These are phyloP conservation scores for Apis dorsata DNA, from an alignment of 1,140 invertebrate genomes.

Conservation along the genomic window DNA sequence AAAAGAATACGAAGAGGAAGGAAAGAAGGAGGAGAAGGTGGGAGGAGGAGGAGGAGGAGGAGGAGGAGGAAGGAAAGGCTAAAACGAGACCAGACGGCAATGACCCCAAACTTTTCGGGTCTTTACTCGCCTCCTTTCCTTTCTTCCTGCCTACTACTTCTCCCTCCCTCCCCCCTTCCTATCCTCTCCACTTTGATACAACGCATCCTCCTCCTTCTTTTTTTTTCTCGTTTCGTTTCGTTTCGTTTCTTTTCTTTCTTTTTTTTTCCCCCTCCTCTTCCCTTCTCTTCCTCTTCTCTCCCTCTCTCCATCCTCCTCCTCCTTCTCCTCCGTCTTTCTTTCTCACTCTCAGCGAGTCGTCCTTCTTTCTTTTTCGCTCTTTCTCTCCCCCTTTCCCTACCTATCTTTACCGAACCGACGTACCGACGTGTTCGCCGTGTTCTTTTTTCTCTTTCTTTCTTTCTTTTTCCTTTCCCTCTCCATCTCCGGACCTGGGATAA, in stretches of 20 bases:
- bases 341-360: constrained; percentile 37
- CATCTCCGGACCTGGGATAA: constrained; percentile 76
- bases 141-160: constrained; percentile 56
- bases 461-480: constrained; percentile 30
- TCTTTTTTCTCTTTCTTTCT: constrained; percentile 13
- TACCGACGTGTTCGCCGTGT: not conserved
- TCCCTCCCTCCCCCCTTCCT: constrained; percentile 13
- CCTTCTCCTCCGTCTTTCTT: constrained; percentile 19
- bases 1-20: constrained; percentile 54
- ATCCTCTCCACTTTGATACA: not conserved
- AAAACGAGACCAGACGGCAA: constrained; percentile 71
- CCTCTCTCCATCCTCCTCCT: constrained; percentile 23
- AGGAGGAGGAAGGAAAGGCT: constrained; percentile 59
- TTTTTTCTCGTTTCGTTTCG: constrained; percentile 28
- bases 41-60: constrained; percentile 57
- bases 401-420: not conserved
- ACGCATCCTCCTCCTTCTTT: not conserved
- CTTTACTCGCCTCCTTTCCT: constrained; percentile 54
- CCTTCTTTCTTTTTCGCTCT: constrained; percentile 7
- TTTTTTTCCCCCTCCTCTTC: constrained; percentile 31
- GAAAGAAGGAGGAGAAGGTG: constrained; percentile 60
- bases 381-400: not conserved
- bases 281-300: constrained; percentile 26
- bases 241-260: not conserved
- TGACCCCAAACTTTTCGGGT: constrained; percentile 72